Evolutionary conservation across 1,140 invertebrate species (phyloP), one percentile per base, ranked within the genome.

Genomic region (Drosophila pseudoobscura): DNA sequence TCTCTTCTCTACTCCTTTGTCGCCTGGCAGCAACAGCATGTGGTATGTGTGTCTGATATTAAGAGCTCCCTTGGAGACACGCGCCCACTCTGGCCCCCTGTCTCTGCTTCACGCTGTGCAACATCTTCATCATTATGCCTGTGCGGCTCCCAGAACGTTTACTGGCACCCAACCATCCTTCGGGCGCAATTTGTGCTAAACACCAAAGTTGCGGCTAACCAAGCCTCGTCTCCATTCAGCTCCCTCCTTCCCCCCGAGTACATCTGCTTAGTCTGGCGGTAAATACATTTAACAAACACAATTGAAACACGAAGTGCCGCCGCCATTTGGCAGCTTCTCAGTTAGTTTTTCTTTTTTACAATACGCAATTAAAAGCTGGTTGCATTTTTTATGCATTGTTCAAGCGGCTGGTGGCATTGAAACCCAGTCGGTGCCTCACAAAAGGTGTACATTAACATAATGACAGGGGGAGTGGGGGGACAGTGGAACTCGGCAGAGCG

Each of bases 381-480:
- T 70, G 54, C 43, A 59, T 62, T 65, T 54, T 46, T 51, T 66
- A 35, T 52, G 56, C 49, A 26, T 70, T 78, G 39, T 68, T 61
- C 24, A 26, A 0, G 24, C 50, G 22, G n/a, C 31, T 7, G 22
- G 29, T 29, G 53, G 70, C 70, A 75, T 65, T 74, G 73, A 51
- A 51, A 60, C 26, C 20, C 47, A 45, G 41, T 17, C 39, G 31
- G 35, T 35, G 57, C 56, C 29, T 44, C 35, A 71, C 74, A 85
- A 80, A 58, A 71, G 82, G 70, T 60, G 78, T 85, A 85, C 87
- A 85, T 85, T 85, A 85, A 85, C 78, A 78, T 88, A 85, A 85
- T 87, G 74, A 61, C 61, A 41, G 46, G 20, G 11, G 13, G 35
- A 24, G n/a, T 13, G 39, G 26, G 20, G 24, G 9, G 31, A 20